Conservation (phyloP, 2,888 invertebrate genomes). For the Sthenelais limicola region DNA sequence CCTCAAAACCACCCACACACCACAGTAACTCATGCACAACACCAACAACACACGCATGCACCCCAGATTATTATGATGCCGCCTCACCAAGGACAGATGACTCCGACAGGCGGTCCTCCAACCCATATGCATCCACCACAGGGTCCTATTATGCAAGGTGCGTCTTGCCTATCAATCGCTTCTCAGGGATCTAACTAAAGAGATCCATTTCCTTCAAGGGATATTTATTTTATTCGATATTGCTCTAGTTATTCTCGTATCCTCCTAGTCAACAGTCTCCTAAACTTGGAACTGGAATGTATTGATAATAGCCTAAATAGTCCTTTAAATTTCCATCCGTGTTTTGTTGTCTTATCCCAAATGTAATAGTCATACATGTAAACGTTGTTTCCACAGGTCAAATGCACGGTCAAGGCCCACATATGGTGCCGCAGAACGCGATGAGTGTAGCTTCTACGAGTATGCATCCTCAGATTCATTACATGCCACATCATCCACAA, state of each 20-base stretch:
- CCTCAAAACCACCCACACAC: conserved; percentile 35
- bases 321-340: no score
- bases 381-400: no score
- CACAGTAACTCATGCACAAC: conserved; percentile 41
- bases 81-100: conserved; percentile 22
- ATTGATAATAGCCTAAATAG: no score
- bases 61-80: conserved; percentile 44
- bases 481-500: conserved; percentile 39
- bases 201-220: no score
- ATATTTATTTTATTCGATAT: no score
- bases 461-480: conserved; percentile 40
- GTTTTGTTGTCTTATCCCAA: no score
- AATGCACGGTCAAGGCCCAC: conserved; percentile 40
- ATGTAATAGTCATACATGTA: no score
- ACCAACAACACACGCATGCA: conserved; percentile 41
- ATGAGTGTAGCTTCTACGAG: conserved; percentile 29
- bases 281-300: no score
- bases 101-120: conserved; percentile 28
- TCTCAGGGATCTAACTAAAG: no score
- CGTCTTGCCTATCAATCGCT: no score
- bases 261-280: no score
- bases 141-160: conserved; percentile 39
- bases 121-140: conserved; percentile 35
- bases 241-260: no score
- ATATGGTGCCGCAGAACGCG: conserved; percentile 29